A percentile compares a stretch with the other conserved stretches of the same genome.
These are phyloP conservation scores for Phenganax marumi DNA, from an alignment of 92 coral and sea anemone genomes.

Conservation along the genomic window DNA sequence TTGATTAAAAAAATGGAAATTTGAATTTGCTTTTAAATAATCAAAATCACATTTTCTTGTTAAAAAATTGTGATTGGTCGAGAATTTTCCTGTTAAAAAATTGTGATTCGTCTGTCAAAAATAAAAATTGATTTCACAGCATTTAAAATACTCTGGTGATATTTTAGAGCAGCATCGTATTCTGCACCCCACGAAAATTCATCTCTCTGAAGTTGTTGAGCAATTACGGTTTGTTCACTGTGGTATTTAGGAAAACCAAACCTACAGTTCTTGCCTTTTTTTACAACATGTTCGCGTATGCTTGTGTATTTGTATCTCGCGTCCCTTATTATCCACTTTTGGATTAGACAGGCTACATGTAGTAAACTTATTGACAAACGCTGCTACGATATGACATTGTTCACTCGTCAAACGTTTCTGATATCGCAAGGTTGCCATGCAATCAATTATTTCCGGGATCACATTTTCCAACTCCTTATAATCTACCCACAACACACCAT, in stretches of 20 bases:
- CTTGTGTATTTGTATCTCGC: conserved; percentile 30
- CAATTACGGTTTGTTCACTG: conserved; percentile 29
- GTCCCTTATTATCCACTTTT: conserved; percentile 28
- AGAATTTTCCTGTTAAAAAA: no score
- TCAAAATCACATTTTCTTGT: no score
- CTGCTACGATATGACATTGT: conserved; percentile 29
- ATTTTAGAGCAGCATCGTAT: conserved; percentile 11
- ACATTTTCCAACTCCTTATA: conserved; percentile 10
- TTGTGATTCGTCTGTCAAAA: no score
- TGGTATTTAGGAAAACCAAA: conserved; percentile 35
- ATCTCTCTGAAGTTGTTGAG: conserved; percentile 31
- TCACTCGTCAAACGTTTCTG: conserved; percentile 19
- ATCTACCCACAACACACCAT: conserved; percentile 17
- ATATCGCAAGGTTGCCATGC: conserved; percentile 14
- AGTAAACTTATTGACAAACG: conserved; percentile 28
- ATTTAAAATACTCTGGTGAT: conserved; percentile 26
- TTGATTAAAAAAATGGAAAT: no score
- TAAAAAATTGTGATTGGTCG: no score
- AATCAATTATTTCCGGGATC: conserved; percentile 6
- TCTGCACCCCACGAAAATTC: conserved; percentile 17
- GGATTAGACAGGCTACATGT: conserved; percentile 33
- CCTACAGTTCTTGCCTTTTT: conserved; percentile 31
- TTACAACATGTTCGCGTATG: conserved; percentile 26
- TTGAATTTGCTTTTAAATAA: no score
- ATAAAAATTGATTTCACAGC: conserved; percentile 30